These are phyloP conservation scores for Cactoblastis cactorum DNA, from an alignment of 2,888 invertebrate species.

Conservation along the genomic window DNA sequence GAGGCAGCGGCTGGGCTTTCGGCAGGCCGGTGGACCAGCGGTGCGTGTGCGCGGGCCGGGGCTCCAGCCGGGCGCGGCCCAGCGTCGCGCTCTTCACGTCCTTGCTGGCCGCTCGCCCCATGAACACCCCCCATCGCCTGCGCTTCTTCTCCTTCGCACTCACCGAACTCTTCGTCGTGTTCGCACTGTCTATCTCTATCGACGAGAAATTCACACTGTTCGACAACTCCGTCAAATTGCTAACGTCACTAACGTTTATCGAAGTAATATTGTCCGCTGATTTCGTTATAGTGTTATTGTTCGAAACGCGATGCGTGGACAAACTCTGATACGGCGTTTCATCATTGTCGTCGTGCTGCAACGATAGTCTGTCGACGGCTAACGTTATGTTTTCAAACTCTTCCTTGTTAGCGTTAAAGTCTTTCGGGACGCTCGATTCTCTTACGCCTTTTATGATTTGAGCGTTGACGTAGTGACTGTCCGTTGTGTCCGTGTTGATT, in stretches of 20 bases:
- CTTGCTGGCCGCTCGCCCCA: slow-evolving; percentile 80
- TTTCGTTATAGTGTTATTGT: slow-evolving; percentile 54
- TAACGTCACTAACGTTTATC: slow-evolving; percentile 40
- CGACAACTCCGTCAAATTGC: slow-evolving; percentile 27
- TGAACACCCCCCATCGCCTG: slow-evolving; percentile 84
- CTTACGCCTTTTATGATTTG: slow-evolving; percentile 66
- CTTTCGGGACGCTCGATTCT: slow-evolving; percentile 60
- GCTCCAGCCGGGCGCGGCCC: slow-evolving; percentile 65
- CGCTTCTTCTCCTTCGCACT: slow-evolving; percentile 80
- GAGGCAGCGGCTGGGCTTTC: slow-evolving; percentile 84
- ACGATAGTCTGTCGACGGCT: slow-evolving; percentile 52
- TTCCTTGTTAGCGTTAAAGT: slow-evolving; percentile 44
- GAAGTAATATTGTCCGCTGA: slow-evolving; percentile 61
- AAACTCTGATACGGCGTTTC: slow-evolving; percentile 72
- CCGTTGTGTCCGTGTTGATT: slow-evolving; percentile 39
- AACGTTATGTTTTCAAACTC: slow-evolving; percentile 51
- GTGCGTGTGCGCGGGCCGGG: slow-evolving; percentile 73
- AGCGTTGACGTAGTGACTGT: slow-evolving; percentile 69
- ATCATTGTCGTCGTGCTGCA: slow-evolving; percentile 55
- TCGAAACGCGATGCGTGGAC: slow-evolving; percentile 58
- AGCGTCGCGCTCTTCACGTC: slow-evolving; percentile 83
- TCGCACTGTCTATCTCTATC: slow-evolving; percentile 43
- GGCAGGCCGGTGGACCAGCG: slow-evolving; percentile 87
- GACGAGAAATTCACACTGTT: slow-evolving; percentile 38
- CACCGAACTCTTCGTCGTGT: slow-evolving; percentile 37